These are phyloP conservation scores for Amphiprion percula DNA, from an alignment of 2,113 vertebrate species.

Conservation along the genomic window DNA sequence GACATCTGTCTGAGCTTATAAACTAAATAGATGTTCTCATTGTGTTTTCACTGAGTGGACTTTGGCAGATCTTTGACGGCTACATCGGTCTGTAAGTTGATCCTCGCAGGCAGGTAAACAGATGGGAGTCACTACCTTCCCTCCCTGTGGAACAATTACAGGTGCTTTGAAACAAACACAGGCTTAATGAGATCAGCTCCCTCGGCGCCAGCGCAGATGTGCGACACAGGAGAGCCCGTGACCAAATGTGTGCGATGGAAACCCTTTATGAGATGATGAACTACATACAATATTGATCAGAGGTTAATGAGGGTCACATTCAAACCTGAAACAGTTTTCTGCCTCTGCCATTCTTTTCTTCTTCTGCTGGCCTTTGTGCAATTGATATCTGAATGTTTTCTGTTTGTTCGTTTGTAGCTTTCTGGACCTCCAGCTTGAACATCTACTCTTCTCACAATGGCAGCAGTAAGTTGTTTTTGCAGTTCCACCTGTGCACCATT, in stretches of 20 bases:
- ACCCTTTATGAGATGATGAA: slow-evolving; percentile 44
- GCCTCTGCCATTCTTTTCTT: background rate
- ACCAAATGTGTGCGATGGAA: slow-evolving; percentile 31
- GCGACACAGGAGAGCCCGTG: slow-evolving; percentile 15
- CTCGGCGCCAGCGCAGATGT: background rate
- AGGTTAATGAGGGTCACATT: slow-evolving; percentile 32
- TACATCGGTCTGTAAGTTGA: slow-evolving; percentile 16
- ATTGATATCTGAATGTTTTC: background rate
- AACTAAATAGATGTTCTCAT: background rate
- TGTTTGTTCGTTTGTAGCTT: slow-evolving; percentile 54
- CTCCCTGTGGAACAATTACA: slow-evolving; percentile 62
- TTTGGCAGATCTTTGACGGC: slow-evolving; percentile 9
- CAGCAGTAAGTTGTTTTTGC: slow-evolving; percentile 79
- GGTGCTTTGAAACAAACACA: slow-evolving; percentile 57
- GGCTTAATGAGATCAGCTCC: slow-evolving; percentile 46
- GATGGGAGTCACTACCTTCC: background rate
- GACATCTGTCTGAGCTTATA: background rate
- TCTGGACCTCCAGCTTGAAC: slow-evolving; percentile 49
- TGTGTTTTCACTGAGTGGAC: background rate
- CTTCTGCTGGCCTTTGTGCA: background rate
- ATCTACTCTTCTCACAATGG: slow-evolving; percentile 72
- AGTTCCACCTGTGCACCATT: background rate
- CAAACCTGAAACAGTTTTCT: slow-evolving; percentile 14
- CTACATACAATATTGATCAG: slow-evolving; percentile 64
- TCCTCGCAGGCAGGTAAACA: background rate